Evolutionary conservation across 2,113 vertebrate species (phyloP).

Genomic region (Neogobius melanostomus): DNA sequence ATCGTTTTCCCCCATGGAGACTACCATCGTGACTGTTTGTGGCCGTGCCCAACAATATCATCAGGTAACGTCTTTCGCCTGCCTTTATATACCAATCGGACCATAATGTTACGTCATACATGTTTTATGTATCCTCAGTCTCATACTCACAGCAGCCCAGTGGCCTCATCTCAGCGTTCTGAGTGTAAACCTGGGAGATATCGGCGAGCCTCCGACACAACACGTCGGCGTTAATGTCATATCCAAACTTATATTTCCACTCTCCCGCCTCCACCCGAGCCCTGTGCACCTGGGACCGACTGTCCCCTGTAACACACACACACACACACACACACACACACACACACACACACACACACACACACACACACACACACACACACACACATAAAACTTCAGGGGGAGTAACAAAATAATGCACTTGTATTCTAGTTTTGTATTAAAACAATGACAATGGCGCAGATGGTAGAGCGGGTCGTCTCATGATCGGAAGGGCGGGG

Average conservation of each 20-base stretch:
- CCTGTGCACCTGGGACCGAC: constrained; percentile 81
- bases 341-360: constrained; percentile 4
- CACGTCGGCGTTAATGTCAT: constrained; percentile 76
- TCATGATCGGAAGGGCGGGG: too few relatives aligned
- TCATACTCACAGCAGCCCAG: constrained; percentile 81
- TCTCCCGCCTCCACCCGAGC: constrained; percentile 77
- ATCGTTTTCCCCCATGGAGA: too few relatives aligned
- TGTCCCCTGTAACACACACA: constrained; percentile 65
- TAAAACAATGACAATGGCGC: too few relatives aligned
- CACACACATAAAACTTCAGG: too few relatives aligned
- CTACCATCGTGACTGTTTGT: too few relatives aligned
- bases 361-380: constrained; percentile 5
- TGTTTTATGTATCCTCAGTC: neutral
- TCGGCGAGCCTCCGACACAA: constrained; percentile 78
- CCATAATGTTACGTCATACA: neutral
- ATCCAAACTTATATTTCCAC: constrained; percentile 83
- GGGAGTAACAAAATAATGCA: too few relatives aligned
- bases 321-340: neutral
- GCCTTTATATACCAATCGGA: too few relatives aligned
- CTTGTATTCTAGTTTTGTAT: too few relatives aligned
- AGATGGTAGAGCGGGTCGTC: too few relatives aligned
- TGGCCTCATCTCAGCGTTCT: constrained; percentile 82
- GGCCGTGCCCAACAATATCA: too few relatives aligned
- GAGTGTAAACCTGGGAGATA: constrained; percentile 82
- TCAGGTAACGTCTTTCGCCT: too few relatives aligned